Evolutionary conservation across 2,888 invertebrate genomes (phyloP), one percentile per base, ranked within the genome.

Genomic region (Agrilus cyanescens): DNA sequence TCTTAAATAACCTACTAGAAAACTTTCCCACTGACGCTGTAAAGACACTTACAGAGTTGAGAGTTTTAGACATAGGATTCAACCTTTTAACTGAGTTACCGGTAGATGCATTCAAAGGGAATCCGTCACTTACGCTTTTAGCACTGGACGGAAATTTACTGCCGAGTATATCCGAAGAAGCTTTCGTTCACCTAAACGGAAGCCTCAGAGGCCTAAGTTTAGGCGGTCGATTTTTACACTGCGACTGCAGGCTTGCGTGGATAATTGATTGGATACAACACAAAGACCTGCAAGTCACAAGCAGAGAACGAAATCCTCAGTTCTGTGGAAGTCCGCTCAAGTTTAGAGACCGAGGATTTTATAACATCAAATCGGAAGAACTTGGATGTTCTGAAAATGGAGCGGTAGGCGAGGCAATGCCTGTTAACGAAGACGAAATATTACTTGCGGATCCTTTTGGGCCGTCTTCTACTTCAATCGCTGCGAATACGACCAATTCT

Each of bases 61-160:
- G 89, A 63, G 91, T 93, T 8, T 69, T 93, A 51, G 93, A 93
- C 63, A 86, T 93, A 50, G 93, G 93, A 38, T 93, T 93, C 65
- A 93, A 93, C 71, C 74, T 90, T 51, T 69, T 93, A 49, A 86
- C 86, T 36, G 80, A 82, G 55, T 66, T 93, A 52, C 90, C 91
- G 8, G 68, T 74, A 38, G 76, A 84, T 45, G 86, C 90, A 1
- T 91, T 93, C 60, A 66, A 75, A 46, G 83, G 80, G 42, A 87
- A 89, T 66, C 85, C 85, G 1, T 81, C 85, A 18, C 80, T 93
- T 50, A 91, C 91, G 0, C 70, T 93, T 40, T 63, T 93, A 46
- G 93, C 93, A 8, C 72, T 93, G 53, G 93, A 93, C 59, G 93
- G 93, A 37, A 93, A 93, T 68, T 91, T 91, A 3, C 63, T 93